Percentiles rank a stretch among this genome's conserved stretches.
Evolutionary conservation across 2,888 invertebrate genomes (phyloP).

Genomic region (Trichacis sp.): DNA sequence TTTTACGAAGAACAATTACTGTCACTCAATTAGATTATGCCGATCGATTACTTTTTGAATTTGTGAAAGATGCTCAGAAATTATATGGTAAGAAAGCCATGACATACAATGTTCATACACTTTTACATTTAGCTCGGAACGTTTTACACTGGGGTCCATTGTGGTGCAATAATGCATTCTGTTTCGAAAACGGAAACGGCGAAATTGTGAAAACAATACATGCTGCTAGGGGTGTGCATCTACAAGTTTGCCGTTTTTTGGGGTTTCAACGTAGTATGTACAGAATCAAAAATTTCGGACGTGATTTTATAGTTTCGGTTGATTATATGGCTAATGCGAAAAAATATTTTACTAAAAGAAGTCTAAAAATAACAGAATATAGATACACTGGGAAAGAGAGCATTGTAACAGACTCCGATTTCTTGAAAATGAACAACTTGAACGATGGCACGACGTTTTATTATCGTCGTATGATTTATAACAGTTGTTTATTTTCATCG

Average conservation of each 20-base stretch:
- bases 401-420: too few relatives aligned
- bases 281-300: not conserved
- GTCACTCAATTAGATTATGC: slow-evolving; percentile 17
- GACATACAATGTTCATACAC: slow-evolving; percentile 33
- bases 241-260: slow-evolving; percentile 22
- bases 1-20: slow-evolving; percentile 12
- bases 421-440: too few relatives aligned
- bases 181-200: slow-evolving; percentile 27
- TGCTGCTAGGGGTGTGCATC: slow-evolving; percentile 25
- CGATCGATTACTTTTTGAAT: slow-evolving; percentile 8
- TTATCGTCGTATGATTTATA: too few relatives aligned
- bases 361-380: too few relatives aligned
- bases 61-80: slow-evolving; percentile 12
- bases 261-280: not conserved
- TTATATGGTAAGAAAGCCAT: slow-evolving; percentile 27
- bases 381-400: too few relatives aligned
- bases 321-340: too few relatives aligned
- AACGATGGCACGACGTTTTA: too few relatives aligned
- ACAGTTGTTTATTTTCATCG: too few relatives aligned
- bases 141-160: slow-evolving; percentile 35
- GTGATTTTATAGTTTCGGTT: not conserved
- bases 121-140: slow-evolving; percentile 27
- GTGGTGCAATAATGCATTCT: slow-evolving; percentile 32
- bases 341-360: too few relatives aligned
- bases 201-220: slow-evolving; percentile 15